Conservation (phyloP, 2,113 vertebrate genomes). For the Gambusia affinis region DNA sequence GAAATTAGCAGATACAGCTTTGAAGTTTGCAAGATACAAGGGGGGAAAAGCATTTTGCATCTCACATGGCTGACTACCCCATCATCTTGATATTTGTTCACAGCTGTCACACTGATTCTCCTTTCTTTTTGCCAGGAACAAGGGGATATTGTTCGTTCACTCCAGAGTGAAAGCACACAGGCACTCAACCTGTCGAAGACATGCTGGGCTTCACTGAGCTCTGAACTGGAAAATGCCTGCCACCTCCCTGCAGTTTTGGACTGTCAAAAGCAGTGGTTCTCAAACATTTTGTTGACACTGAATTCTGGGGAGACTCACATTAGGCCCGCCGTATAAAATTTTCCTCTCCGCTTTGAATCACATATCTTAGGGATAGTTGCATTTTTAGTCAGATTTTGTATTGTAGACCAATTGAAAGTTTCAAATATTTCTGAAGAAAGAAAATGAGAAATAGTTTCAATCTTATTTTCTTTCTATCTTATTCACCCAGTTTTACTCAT, state of each 20-base stretch:
- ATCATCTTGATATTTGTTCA: conserved; percentile 69
- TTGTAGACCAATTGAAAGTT: not conserved
- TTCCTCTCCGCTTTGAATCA: not conserved
- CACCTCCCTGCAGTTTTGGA: conserved; percentile 60
- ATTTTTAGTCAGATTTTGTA: not conserved
- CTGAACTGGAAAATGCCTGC: conserved; percentile 67
- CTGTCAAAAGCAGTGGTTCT: conserved; percentile 49
- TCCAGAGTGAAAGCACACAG: conserved; percentile 69
- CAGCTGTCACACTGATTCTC: conserved; percentile 69
- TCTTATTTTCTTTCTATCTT: not conserved
- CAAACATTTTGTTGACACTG: conserved; percentile 58
- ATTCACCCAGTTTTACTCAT: not conserved
- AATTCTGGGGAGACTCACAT: conserved; percentile 30
- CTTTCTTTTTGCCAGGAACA: conserved; percentile 60
- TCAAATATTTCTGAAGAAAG: not conserved
- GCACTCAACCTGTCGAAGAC: conserved; percentile 72
- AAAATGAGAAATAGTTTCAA: too few species aligned
- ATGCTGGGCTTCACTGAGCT: conserved; percentile 57
- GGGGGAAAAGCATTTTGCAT: conserved; percentile 45
- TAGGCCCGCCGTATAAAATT: conserved; percentile 17
- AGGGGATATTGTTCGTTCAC: conserved; percentile 67
- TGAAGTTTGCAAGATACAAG: conserved; percentile 59
- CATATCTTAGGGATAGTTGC: conserved; percentile 6
- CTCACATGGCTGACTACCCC: conserved; percentile 60
- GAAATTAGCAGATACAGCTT: conserved; percentile 71